Evolutionary conservation across 2,797 vertebrate genomes (phyloP), one percentile per base, ranked within the genome.

Genomic region (Malacoctenus gilli): DNA sequence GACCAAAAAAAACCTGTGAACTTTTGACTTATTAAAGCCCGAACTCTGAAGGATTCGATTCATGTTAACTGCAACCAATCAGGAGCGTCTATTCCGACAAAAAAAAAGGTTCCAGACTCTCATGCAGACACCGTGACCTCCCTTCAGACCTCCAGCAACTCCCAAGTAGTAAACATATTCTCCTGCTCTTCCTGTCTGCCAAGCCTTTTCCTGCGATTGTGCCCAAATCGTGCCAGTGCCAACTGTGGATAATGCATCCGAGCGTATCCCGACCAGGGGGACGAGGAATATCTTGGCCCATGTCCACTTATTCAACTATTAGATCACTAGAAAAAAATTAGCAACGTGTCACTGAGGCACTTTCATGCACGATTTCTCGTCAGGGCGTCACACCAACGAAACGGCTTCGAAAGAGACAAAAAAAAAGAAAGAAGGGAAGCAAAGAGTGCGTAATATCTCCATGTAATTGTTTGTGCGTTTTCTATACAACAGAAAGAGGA

Each of bases 201-300:
- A 65, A 77, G 74, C 51, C 85, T 78, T 81, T 92, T 92, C 91
- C 90, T 77, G 70, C 71, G 70, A 92, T 93, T 92, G 91, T 92
- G 80, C 61, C 80, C 60, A 8, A 19, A 57, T 48, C 18, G 21
- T 75, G 72, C 70, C 74, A 71, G 50, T 35, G 41, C 70, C 62
- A 63, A 56, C 46, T 12, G 22, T 8, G 41, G 73, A 89, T 87
- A 89, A 87, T 75, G 75, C 75, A 81, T 59, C 22, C 51, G 44
- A 74, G 69, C 63, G 71, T 61, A 49, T 75, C 62, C 80, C 19
- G 50, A 69, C 30, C 15, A 66, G 71, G 36, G 85, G 63, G 85
- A 83, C 70, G 60, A 41, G 70, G 78, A 60, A 59, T 31, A 47
- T 68, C 44, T 69, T 31, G 19, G 28, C 49, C 59, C 83, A 63